Conservation (phyloP, 2,113 vertebrate genomes). For the Etia nguti region DNA sequence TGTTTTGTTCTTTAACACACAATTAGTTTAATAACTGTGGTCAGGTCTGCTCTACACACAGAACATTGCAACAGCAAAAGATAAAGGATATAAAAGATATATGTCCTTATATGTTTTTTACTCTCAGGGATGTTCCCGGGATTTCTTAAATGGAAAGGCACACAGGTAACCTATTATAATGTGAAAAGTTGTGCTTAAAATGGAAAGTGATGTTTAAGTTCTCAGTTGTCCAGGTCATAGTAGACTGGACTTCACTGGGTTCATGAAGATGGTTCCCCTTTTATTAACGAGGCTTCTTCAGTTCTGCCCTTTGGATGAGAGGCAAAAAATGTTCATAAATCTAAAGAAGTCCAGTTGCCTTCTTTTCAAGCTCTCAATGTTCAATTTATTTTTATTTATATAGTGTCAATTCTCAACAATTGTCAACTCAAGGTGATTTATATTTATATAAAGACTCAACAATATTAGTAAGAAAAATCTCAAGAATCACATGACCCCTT, state of each 20-base stretch:
- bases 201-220: neutral
- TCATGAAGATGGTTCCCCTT: neutral
- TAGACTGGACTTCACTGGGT: neutral
- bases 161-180: neutral
- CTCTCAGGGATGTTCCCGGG: neutral
- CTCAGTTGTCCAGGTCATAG: neutral
- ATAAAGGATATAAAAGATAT: neutral
- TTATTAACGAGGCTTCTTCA: neutral
- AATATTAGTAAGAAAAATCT: neutral
- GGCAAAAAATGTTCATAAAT: neutral
- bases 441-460: neutral
- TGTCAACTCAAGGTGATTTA: neutral
- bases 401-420: neutral
- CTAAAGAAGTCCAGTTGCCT: neutral
- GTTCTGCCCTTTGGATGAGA: neutral
- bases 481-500: neutral
- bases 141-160: neutral
- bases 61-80: neutral
- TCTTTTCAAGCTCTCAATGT: neutral
- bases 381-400: neutral
- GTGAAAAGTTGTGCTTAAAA: neutral
- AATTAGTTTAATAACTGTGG: neutral
- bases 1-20: neutral
- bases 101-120: neutral
- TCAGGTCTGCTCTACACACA: neutral